A percentile compares a stretch with the other conserved stretches of the same genome.
These are phyloP conservation scores for Cathartes aura DNA, from an alignment of 2,113 vertebrate genomes.

Conservation along the genomic window DNA sequence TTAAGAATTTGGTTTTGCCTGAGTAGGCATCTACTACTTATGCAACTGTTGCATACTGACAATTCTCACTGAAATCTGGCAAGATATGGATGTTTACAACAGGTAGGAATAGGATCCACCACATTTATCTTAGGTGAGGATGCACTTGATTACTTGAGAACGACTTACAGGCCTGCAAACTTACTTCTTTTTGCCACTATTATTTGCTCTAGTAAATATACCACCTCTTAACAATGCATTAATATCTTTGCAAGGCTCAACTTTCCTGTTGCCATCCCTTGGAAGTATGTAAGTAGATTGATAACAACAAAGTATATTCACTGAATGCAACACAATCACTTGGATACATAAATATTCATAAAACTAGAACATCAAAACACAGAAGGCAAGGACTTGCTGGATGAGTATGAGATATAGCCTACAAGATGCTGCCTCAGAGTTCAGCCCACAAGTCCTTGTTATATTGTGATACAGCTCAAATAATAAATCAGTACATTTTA, in stretches of 20 bases:
- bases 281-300: background rate
- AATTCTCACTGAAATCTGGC: background rate
- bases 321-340: background rate
- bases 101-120: background rate
- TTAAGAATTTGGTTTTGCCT: background rate
- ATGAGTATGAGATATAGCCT: background rate
- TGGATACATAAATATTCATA: background rate
- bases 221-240: background rate
- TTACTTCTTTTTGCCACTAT: background rate
- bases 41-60: background rate
- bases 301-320: background rate
- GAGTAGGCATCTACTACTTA: background rate
- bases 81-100: background rate
- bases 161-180: background rate
- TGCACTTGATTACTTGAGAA: background rate
- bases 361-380: background rate
- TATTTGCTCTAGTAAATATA: background rate
- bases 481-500: background rate
- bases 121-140: background rate
- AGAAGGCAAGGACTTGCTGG: background rate
- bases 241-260: background rate
- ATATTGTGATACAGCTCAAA: background rate
- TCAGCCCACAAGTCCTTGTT: background rate
- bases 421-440: background rate
- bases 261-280: background rate